Percentiles rank a stretch among this genome's conserved stretches.
These are phyloP conservation scores for Geotrypetes seraphini DNA, from an alignment of 2,797 vertebrate genomes.

Conservation along the genomic window DNA sequence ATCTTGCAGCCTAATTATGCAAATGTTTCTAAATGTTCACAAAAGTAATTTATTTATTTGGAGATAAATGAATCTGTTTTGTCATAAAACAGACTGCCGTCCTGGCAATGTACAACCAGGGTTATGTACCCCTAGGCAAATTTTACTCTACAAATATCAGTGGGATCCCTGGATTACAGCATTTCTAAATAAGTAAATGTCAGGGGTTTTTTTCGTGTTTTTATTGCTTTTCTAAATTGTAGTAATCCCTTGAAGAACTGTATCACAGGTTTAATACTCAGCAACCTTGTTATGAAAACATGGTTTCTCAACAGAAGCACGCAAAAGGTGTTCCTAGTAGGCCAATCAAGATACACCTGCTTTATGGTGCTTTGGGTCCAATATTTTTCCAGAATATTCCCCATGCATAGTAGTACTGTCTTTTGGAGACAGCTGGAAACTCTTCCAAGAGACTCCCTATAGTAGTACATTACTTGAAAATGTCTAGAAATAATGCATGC, in stretches of 20 bases:
- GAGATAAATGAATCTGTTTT: slow-evolving; percentile 88
- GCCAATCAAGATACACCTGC: slow-evolving; percentile 63
- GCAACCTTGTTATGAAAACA: slow-evolving; percentile 63
- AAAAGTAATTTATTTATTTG: slow-evolving; percentile 95
- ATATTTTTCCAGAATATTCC: slow-evolving; percentile 24
- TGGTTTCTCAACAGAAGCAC: slow-evolving; percentile 53
- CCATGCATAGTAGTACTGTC: slow-evolving; percentile 33
- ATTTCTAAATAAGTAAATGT: slow-evolving; percentile 89
- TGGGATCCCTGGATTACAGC: slow-evolving; percentile 80
- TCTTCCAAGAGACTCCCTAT: too few relatives aligned
- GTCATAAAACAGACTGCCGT: slow-evolving; percentile 86
- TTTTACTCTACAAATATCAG: slow-evolving; percentile 79
- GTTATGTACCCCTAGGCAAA: slow-evolving; percentile 82
- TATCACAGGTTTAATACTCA: slow-evolving; percentile 58
- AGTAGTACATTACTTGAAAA: too few relatives aligned
- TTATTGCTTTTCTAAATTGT: slow-evolving; percentile 58
- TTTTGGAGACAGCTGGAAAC: too few relatives aligned
- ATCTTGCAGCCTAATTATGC: slow-evolving; percentile 97
- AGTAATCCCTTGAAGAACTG: slow-evolving; percentile 50
- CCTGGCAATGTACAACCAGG: slow-evolving; percentile 62
- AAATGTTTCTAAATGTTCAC: slow-evolving; percentile 92
- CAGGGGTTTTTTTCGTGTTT: slow-evolving; percentile 66
- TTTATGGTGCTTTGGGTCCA: slow-evolving; percentile 45
- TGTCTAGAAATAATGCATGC: too few relatives aligned
- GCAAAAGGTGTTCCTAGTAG: slow-evolving; percentile 59